Base-by-base conservation (phyloP, 2,888 invertebrate species). In the Aphodius sticticus region DNA sequence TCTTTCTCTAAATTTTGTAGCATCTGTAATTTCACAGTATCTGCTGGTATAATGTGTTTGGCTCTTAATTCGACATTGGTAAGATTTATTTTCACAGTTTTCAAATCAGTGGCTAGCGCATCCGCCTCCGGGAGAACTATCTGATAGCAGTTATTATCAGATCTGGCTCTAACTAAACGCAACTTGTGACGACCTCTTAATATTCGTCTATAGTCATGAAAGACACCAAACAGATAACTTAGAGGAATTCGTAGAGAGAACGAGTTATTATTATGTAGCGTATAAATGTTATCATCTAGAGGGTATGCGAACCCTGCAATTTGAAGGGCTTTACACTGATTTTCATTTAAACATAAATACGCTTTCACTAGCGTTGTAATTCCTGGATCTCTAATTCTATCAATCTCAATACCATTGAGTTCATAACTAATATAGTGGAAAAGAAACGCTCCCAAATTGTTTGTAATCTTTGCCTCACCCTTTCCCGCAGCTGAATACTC, bases 141-240 rank as follows among this genome's bases (percentile, higher is more conserved):
- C 16, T 26, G 16, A 70, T 76, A 77, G 69, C 84, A 82, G 83
- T 88, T 87, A 86, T 76, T 85, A 81, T 78, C 76, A n/a, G 77
- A 76, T 53, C 83, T 85, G 35, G 85, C 82, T 77, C 87, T 82
- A 14, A 83, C 82, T 12, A 88, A 78, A 69, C 86, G 83, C 16
- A 87, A 79, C 82, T 89, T 88, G 85, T 88, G 88, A 83, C 87
- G 87, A 77, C 84, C 84, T 0, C 88, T 82, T 76, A 87, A 82
- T 74, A 88, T 85, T 82, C 86, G 86, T 38, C 84, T 85, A 81
- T 86, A 88, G 82, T 88, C 86, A 81, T 87, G 86, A 35, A 84
- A 83, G 82, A 86, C 86, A 4, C 87, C 87, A 7, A 88, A 77
- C 15, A 88, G 53, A 76, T 83, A 81, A 80, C 84, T 85, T 12